Evolutionary conservation across 2,888 invertebrate genomes (phyloP).

Genomic region (Drosophila tripunctata): DNA sequence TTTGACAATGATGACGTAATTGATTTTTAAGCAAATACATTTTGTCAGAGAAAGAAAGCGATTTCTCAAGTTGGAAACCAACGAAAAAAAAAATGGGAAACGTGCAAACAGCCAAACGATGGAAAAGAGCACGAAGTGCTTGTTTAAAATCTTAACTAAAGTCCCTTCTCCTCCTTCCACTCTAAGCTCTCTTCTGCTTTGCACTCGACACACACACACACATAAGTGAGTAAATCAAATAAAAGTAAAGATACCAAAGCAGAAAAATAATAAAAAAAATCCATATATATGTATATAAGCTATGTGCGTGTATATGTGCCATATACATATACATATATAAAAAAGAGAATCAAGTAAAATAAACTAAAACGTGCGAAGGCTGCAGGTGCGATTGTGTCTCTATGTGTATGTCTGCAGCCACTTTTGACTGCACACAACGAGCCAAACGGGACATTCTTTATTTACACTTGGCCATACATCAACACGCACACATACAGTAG

Average conservation of each 20-base stretch:
- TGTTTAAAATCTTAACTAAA: conserved; percentile 64
- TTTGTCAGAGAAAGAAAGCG: conserved; percentile 44
- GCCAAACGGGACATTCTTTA: conserved; percentile 53
- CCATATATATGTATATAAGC: background rate
- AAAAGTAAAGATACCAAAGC: conserved; percentile 37
- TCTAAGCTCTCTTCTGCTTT: background rate
- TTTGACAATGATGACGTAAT: conserved; percentile 79
- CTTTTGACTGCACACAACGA: conserved; percentile 63
- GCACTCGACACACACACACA: conserved; percentile 11
- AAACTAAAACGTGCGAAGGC: conserved; percentile 31
- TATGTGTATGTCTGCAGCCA: conserved; percentile 44
- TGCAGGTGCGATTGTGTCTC: conserved; percentile 36
- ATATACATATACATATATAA: no score
- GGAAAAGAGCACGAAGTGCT: conserved; percentile 45
- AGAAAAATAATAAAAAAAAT: conserved; percentile 12
- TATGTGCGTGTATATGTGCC: no score
- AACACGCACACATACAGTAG: conserved; percentile 19
- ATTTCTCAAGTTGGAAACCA: conserved; percentile 21
- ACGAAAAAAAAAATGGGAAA: conserved; percentile 8
- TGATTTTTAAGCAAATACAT: conserved; percentile 77
- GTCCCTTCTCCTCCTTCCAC: background rate
- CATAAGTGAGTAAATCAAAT: conserved; percentile 52
- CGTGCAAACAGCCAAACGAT: conserved; percentile 49
- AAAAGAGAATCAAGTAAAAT: conserved; percentile 16
- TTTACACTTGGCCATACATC: conserved; percentile 62